A percentile compares a stretch with the other conserved stretches of the same genome.
phyloP scores from a whole-genome alignment of 1,140 invertebrate genomes.

The Batillaria attramentaria region DNA sequence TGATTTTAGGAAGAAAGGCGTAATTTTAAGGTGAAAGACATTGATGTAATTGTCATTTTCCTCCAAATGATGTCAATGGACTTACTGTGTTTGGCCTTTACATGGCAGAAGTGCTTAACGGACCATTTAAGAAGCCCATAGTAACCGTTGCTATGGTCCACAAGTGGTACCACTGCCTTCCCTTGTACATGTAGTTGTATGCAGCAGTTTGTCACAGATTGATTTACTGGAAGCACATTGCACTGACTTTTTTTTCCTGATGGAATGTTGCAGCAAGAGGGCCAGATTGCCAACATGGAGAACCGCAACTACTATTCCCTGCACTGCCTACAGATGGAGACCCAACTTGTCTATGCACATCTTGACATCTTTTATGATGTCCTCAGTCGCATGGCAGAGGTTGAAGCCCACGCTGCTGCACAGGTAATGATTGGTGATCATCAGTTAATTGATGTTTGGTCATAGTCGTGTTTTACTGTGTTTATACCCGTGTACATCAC shows the following conservation, averaged over 20 bases:
- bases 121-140: no score
- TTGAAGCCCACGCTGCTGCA: constrained; percentile 77
- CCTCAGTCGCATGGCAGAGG: constrained; percentile 77
- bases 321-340: constrained; percentile 83
- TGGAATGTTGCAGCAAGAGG: constrained; percentile 75
- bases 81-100: no score
- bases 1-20: no score
- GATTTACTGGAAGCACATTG: background rate
- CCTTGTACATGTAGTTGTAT: background rate
- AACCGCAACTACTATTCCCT: constrained; percentile 81
- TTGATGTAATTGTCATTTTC: no score
- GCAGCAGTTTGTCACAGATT: background rate
- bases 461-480: no score
- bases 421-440: no score
- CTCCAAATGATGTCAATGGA: no score
- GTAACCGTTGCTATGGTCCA: no score
- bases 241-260: background rate
- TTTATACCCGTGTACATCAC: no score
- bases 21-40: no score
- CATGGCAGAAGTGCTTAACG: no score
- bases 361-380: constrained; percentile 79
- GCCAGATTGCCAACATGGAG: constrained; percentile 81
- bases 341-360: constrained; percentile 80
- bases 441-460: no score
- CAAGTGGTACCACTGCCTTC: background rate